A percentile compares a stretch with the other conserved stretches of the same genome.
Conservation (phyloP, 2,113 vertebrate species). For the Elephantulus edwardii region DNA sequence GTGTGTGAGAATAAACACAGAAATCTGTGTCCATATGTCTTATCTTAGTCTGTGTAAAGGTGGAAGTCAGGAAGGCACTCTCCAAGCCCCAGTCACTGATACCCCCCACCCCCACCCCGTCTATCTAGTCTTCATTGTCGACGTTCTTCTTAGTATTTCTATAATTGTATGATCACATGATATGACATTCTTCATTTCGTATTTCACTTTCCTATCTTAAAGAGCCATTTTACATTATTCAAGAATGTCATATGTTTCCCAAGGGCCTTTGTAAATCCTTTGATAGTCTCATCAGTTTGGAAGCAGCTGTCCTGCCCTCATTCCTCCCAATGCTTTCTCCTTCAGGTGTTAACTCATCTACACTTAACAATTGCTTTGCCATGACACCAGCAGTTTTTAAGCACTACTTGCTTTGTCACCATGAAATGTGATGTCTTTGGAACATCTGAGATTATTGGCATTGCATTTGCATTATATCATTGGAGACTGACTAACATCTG, state of each 20-base stretch:
- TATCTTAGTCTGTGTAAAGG: background rate
- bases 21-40: background rate
- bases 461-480: background rate
- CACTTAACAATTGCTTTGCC: background rate
- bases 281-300: background rate
- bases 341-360: background rate
- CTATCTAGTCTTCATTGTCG: background rate
- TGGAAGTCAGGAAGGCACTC: background rate
- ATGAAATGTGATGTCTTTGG: background rate
- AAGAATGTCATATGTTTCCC: background rate
- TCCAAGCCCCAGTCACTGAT: background rate
- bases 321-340: background rate
- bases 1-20: no score
- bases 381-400: background rate
- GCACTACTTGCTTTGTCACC: background rate
- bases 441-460: background rate
- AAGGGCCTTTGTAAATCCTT: background rate
- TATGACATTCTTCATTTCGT: background rate
- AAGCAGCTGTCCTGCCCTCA: background rate
- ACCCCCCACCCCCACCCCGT: no score
- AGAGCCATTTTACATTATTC: background rate
- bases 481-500: background rate
- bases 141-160: background rate
- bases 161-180: background rate
- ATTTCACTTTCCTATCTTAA: background rate